phyloP scores from a whole-genome alignment of 2,888 invertebrate species.

The Xanthia icteritia region DNA sequence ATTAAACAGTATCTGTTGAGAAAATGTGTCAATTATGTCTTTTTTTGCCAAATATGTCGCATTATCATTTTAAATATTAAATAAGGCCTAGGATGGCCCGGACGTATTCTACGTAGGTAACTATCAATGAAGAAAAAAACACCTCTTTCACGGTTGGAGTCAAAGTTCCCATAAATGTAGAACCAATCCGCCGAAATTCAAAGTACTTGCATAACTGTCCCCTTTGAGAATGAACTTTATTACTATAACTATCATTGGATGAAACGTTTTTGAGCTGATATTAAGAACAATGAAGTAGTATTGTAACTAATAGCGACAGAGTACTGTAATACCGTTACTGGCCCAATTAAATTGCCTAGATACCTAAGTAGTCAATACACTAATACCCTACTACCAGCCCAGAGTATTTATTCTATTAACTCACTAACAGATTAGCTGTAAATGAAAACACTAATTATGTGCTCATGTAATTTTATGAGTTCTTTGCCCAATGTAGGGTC shows the following conservation, averaged over 20 bases:
- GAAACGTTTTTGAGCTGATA: not conserved
- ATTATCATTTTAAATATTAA: not conserved
- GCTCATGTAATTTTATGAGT: conserved; percentile 55
- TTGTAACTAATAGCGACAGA: not conserved
- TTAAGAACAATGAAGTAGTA: not conserved
- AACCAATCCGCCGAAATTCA: not conserved
- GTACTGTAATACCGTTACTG: conserved; percentile 3
- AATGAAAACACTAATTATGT: conserved; percentile 37
- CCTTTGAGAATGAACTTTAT: not conserved
- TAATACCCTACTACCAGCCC: not conserved
- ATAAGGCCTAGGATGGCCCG: not conserved
- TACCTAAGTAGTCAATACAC: not conserved
- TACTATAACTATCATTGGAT: not conserved
- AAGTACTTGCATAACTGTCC: not conserved
- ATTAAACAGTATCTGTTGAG: not conserved
- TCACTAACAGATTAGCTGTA: not conserved
- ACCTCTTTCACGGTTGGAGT: not conserved
- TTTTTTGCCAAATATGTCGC: not conserved
- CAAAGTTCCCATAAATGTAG: not conserved
- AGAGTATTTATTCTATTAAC: not conserved
- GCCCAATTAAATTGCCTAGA: not conserved
- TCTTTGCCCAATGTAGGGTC: conserved; percentile 39
- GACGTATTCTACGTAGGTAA: not conserved
- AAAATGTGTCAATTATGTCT: not conserved
- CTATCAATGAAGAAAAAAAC: not conserved